Evolutionary conservation across 2,888 invertebrate genomes (phyloP).

Genomic region (Galerucella pusilla): DNA sequence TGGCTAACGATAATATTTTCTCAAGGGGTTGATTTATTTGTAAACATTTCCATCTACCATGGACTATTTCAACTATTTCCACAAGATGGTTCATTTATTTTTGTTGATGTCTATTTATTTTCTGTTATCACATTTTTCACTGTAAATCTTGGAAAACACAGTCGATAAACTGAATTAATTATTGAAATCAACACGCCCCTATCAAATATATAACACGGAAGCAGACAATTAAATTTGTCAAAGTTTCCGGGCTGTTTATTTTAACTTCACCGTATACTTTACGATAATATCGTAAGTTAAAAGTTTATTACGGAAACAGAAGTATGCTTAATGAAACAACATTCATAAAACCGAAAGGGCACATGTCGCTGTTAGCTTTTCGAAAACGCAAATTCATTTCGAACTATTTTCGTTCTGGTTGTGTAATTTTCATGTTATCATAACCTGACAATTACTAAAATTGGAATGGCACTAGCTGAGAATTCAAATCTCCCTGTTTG

Average conservation of each 20-base stretch:
- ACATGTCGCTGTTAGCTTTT: not conserved
- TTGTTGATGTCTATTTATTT: too few relatives aligned
- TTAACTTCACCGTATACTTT: not conserved
- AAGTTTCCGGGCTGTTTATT: not conserved
- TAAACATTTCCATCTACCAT: too few relatives aligned
- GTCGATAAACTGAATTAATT: not conserved
- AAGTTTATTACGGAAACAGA: not conserved
- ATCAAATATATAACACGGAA: not conserved
- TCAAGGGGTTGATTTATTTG: too few relatives aligned
- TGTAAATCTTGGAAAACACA: not conserved
- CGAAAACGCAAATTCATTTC: not conserved
- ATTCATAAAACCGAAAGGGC: not conserved
- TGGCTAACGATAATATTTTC: too few relatives aligned
- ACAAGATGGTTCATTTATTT: too few relatives aligned
- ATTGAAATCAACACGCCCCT: not conserved
- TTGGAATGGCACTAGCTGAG: not conserved
- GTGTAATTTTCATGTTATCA: slow-evolving; percentile 3
- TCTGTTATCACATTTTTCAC: not conserved
- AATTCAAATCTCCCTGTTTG: not conserved
- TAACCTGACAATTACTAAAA: slow-evolving; percentile 2
- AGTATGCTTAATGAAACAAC: not conserved
- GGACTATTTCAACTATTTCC: too few relatives aligned
- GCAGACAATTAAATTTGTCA: slow-evolving; percentile 1
- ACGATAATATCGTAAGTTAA: not conserved
- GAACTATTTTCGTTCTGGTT: not conserved